A percentile compares a stretch with the other conserved stretches of the same genome.
Conservation (phyloP, 2,888 invertebrate species). For the Physocephala rufipes region DNA sequence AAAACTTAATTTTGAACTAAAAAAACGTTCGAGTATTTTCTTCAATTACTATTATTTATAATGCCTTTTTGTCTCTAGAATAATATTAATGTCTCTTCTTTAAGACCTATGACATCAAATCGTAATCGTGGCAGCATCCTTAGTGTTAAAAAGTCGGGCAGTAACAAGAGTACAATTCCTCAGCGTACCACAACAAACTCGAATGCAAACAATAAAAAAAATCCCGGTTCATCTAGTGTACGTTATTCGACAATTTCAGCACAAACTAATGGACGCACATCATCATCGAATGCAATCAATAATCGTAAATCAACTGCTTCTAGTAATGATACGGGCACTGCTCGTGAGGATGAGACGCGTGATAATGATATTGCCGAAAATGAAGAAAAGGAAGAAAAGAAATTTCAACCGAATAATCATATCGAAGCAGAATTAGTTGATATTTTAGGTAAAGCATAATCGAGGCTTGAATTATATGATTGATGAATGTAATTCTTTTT, state of each 20-base stretch:
- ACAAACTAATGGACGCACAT: constrained; percentile 38
- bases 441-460: constrained; percentile 73
- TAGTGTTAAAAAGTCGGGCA: constrained; percentile 49
- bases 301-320: constrained; percentile 42
- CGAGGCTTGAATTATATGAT: not conserved
- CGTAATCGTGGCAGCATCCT: constrained; percentile 51
- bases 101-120: constrained; percentile 56
- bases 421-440: constrained; percentile 94
- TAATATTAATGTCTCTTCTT: constrained; percentile 3
- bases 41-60: not conserved
- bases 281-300: constrained; percentile 41
- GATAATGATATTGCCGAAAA: constrained; percentile 71
- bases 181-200: constrained; percentile 52
- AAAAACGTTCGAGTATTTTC: too few relatives aligned
- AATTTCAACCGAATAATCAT: constrained; percentile 82
- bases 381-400: constrained; percentile 83
- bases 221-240: constrained; percentile 38
- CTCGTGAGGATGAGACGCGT: constrained; percentile 74
- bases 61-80: not conserved
- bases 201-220: constrained; percentile 37
- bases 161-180: constrained; percentile 58
- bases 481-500: not conserved
- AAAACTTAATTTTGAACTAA: too few relatives aligned
- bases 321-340: constrained; percentile 48
- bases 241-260: constrained; percentile 44